Base-by-base conservation (phyloP, 2,113 vertebrate genomes). In the Chaetodon trifascialis region DNA sequence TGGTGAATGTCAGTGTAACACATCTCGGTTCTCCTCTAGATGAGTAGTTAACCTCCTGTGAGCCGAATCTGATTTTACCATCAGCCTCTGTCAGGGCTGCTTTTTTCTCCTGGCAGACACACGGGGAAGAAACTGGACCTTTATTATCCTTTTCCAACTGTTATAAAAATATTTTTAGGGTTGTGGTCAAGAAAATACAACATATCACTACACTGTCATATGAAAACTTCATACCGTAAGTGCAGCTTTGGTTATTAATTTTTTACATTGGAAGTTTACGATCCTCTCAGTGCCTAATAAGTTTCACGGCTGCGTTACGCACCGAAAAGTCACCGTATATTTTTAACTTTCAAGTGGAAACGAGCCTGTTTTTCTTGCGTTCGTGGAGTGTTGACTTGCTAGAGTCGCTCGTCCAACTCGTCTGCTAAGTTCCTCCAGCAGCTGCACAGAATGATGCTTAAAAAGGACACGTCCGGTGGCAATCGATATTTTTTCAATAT, bases 31-130 rank as follows among this genome's bases (percentile, higher is more conserved):
- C 56, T 71, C 80, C 64, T 78, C 54, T 62, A 73, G 73, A 82
- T 85, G 88, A 91, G 78, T 83, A 89, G 86, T 88, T 79, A 84
- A 86, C 83, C 81, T 89, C 77, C 88, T 83, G 81, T 34, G 68
- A 86, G 78, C 66, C 36, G 58, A 83, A 85, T 91, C 87, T 93
- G 89, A 93, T 90, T 92, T 93, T 85, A 65, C 82, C 90, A 93
- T 93, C 86, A 90, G 73, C 79, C 74, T 74, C 68, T 76, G 86
- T 86, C 78, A 79, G 79, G 82, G 79, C 42, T n/a, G 67, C 66
- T 9, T 79, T 87, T 80, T 76, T 52, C 54, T 73, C 88, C 83
- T 86, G 84, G 79, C 88, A 79, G 67, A 82, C 54, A 25, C 78
- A 23, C 64, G 40, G 51, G 42, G 62, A 77, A 75, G 60, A 75